Percentiles rank a stretch among this genome's conserved stretches.
These are phyloP conservation scores for Aldrovandia affinis DNA, from an alignment of 2,797 vertebrate species.

Conservation along the genomic window DNA sequence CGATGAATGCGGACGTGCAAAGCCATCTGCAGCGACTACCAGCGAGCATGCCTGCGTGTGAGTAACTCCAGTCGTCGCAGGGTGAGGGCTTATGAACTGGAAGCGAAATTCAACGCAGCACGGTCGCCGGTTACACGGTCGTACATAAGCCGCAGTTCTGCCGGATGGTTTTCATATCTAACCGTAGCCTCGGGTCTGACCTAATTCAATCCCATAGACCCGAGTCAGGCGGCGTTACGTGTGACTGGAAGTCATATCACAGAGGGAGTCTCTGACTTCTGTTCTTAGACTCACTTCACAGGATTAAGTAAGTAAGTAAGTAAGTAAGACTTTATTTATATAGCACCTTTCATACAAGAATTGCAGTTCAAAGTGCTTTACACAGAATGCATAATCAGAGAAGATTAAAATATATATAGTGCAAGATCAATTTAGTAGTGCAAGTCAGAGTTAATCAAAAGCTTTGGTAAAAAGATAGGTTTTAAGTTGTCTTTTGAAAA, in stretches of 20 bases:
- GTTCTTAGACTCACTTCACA: neutral
- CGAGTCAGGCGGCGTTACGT: conserved; percentile 16
- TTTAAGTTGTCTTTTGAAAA: no score
- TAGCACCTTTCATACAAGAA: no score
- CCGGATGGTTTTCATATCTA: neutral
- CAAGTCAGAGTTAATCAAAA: no score
- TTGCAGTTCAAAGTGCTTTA: no score
- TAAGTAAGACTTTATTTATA: no score
- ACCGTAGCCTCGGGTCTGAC: conserved; percentile 6
- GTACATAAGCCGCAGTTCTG: neutral
- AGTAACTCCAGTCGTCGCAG: neutral
- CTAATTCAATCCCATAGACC: conserved; percentile 7
- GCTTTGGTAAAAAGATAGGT: no score
- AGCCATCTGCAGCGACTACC: neutral
- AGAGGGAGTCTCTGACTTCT: neutral
- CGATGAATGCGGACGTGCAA: neutral
- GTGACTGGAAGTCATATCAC: neutral
- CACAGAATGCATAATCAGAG: no score
- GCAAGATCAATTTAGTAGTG: no score
- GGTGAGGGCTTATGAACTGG: neutral
- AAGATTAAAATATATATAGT: no score
- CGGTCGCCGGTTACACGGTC: neutral
- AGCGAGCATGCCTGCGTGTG: neutral
- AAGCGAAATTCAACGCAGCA: neutral
- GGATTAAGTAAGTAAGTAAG: neutral